Evolutionary conservation across 2,888 invertebrate genomes (phyloP), one percentile per base, ranked within the genome.

Genomic region (Corythucha ciliata): DNA sequence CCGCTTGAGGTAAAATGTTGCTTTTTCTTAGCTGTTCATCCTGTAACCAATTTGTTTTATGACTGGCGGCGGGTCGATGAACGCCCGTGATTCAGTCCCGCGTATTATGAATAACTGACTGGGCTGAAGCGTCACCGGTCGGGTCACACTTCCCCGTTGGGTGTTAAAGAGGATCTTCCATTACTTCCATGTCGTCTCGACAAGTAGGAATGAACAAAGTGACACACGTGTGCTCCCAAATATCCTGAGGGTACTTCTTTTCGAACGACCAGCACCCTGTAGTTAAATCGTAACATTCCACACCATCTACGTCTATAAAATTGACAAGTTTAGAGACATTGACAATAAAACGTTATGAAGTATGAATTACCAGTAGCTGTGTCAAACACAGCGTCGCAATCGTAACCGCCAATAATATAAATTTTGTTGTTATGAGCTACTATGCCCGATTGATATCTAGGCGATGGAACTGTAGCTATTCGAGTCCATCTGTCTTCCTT

Each of bases 141-240:
- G n/a, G n/a, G n/a, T n/a, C n/a, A n/a, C n/a, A n/a, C n/a, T n/a
- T n/a, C n/a, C n/a, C n/a, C n/a, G n/a, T n/a, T n/a, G n/a, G n/a
- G 33, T 12, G 20, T 40, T 32, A 52, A 8, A 48, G 46, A 18
- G 53, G 39, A 21, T 53, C 50, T 21, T 58, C 54, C 46, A 70
- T 62, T 7, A 73, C 72, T 58, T 72, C 72, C 69, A 72, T 70
- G 57, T 72, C 72, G 58, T 73, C 71, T 50, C 73, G 62, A 55
- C 70, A 71, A 51, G 74, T 75, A 36, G 82, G 82, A 59, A 82
- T 75, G 65, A 78, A 81, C 50, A 83, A 68, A 24, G 77, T 74
- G 40, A 77, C 79, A 63, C 79, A 78, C 1, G 76, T 74, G 60
- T 81, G 81, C 63, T 82, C 82, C 82, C 82, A 83, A 52, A 80